Evolutionary conservation across 2,888 invertebrate species (phyloP).

Genomic region (Parnassius glacialis): DNA sequence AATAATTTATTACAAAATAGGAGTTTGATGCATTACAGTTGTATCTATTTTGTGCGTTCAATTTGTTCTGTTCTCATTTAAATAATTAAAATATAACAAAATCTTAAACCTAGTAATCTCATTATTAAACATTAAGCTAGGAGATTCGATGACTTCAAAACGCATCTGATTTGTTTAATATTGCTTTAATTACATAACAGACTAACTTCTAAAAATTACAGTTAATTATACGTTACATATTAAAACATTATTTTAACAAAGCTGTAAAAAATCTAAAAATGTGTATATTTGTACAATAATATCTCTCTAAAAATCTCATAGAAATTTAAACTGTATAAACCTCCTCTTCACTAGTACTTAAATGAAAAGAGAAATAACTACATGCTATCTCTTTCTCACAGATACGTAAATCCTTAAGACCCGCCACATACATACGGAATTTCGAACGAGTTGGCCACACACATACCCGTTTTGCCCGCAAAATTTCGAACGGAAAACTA

Average conservation of each 20-base stretch:
- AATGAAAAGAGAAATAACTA: neutral
- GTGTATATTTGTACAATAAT: conserved; percentile 60
- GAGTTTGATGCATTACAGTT: conserved; percentile 49
- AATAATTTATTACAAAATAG: conserved; percentile 77
- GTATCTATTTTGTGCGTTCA: conserved; percentile 57
- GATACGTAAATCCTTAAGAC: neutral
- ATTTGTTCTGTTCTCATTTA: conserved; percentile 45
- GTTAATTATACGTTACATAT: conserved; percentile 5
- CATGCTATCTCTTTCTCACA: neutral
- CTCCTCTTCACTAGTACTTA: neutral
- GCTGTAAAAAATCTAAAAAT: conserved; percentile 66
- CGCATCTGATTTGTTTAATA: conserved; percentile 35
- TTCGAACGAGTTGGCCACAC: no score
- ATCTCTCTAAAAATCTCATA: conserved; percentile 13
- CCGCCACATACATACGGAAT: no score
- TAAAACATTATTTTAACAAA: conserved; percentile 49
- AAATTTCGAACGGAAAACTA: no score
- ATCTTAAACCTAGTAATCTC: conserved; percentile 73
- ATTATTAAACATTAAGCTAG: conserved; percentile 59
- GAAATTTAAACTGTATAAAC: conserved; percentile 2
- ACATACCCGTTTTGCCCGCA: no score
- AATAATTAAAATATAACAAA: conserved; percentile 68
- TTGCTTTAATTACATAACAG: conserved; percentile 47
- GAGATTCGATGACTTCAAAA: conserved; percentile 62
- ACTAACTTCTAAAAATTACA: conserved; percentile 17